A percentile compares a stretch with the other conserved stretches of the same genome.
Evolutionary conservation across 2,797 vertebrate genomes (phyloP).

Genomic region (Halcyon smyrnensis): DNA sequence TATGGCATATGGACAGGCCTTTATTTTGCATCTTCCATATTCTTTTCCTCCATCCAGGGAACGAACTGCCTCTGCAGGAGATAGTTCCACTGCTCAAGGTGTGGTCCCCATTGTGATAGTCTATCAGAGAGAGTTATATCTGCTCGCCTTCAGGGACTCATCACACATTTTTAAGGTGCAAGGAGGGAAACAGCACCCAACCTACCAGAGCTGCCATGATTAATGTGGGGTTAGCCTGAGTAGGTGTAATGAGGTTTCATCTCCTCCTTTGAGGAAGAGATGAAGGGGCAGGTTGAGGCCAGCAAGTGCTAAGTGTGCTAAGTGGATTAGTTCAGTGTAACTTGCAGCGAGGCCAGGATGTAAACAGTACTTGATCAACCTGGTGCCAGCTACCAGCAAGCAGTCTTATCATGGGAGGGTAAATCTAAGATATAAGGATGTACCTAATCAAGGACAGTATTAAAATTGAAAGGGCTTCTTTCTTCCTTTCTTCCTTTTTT

Average conservation of each 20-base stretch:
- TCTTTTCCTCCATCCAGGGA: background rate
- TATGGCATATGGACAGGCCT: background rate
- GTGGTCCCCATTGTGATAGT: background rate
- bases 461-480: background rate
- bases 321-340: conserved; percentile 36
- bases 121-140: background rate
- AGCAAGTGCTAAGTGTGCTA: background rate
- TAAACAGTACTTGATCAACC: conserved; percentile 39
- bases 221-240: conserved; percentile 39
- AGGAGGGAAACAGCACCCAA: background rate
- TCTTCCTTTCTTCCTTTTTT: background rate
- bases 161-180: background rate
- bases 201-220: background rate
- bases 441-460: conserved; percentile 35
- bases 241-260: background rate
- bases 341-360: background rate
- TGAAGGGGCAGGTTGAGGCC: conserved; percentile 8
- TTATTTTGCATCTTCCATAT: background rate
- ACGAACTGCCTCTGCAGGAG: background rate
- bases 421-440: background rate
- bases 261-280: conserved; percentile 26
- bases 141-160: background rate
- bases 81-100: background rate
- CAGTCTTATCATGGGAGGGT: background rate
- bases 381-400: background rate